Evolutionary conservation across 2,113 vertebrate genomes (phyloP).

Genomic region (Chaenogobius annularis): DNA sequence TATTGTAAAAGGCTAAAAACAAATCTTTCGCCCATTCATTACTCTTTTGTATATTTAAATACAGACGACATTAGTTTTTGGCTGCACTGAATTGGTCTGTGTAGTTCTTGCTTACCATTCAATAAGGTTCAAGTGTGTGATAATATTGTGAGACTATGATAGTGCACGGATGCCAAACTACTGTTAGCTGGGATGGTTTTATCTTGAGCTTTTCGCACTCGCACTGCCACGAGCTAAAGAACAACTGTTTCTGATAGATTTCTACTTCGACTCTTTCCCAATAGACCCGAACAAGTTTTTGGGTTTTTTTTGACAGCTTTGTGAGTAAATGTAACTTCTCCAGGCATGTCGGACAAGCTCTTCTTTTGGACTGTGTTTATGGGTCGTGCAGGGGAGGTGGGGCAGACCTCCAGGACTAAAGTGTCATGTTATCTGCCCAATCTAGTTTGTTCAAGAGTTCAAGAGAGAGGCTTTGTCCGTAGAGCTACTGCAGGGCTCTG

Average conservation of each 20-base stretch:
- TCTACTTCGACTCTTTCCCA: not conserved
- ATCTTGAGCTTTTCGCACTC: not conserved
- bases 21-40: too few relatives aligned
- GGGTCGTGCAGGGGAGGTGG: not conserved
- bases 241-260: not conserved
- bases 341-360: not conserved
- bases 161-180: too few relatives aligned
- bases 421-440: not conserved
- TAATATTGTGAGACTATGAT: too few relatives aligned
- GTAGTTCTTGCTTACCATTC: too few relatives aligned
- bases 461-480: not conserved
- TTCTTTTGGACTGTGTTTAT: not conserved
- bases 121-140: too few relatives aligned
- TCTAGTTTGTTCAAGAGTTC: not conserved
- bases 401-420: not conserved
- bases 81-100: too few relatives aligned
- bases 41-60: too few relatives aligned
- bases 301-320: not conserved
- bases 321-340: not conserved
- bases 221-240: not conserved
- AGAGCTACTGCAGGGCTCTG: not conserved
- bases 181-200: not conserved
- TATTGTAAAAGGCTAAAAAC: too few relatives aligned
- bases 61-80: too few relatives aligned
- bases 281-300: not conserved